Evolutionary conservation across 2,797 vertebrate species (phyloP).

Genomic region (Vespertilio murinus): DNA sequence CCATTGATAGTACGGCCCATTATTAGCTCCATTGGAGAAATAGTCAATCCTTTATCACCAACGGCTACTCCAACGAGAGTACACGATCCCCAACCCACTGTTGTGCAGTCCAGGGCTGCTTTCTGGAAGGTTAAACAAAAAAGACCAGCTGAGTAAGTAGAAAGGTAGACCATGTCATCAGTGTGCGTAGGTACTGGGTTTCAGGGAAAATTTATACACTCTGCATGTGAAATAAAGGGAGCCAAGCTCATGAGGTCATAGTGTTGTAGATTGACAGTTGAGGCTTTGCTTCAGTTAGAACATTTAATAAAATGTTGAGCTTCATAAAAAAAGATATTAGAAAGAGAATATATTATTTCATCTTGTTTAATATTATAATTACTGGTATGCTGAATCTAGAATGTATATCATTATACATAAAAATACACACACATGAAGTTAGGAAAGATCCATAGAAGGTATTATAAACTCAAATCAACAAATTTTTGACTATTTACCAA

Average conservation of each 20-base stretch:
- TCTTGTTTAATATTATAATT: neutral
- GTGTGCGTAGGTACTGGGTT: neutral
- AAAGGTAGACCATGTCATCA: neutral
- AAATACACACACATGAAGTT: neutral
- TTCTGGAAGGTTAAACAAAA: conserved; percentile 54
- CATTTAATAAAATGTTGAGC: neutral
- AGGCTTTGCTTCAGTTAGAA: neutral
- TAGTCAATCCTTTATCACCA: neutral
- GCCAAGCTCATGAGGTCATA: neutral
- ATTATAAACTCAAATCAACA: neutral
- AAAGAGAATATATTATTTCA: neutral
- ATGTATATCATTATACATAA: neutral
- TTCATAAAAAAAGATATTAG: neutral
- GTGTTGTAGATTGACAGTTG: neutral
- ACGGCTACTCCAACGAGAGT: conserved; percentile 47
- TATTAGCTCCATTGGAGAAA: conserved; percentile 12
- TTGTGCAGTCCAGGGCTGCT: conserved; percentile 56
- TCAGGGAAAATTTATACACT: neutral
- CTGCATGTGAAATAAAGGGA: neutral
- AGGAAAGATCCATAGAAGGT: neutral
- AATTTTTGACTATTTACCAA: neutral
- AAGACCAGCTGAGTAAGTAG: neutral
- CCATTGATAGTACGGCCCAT: conserved; percentile 58
- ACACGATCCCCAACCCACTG: conserved; percentile 21
- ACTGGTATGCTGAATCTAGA: neutral